Evolutionary conservation across 2,797 vertebrate genomes (phyloP).

Genomic region (Parambassis ranga): DNA sequence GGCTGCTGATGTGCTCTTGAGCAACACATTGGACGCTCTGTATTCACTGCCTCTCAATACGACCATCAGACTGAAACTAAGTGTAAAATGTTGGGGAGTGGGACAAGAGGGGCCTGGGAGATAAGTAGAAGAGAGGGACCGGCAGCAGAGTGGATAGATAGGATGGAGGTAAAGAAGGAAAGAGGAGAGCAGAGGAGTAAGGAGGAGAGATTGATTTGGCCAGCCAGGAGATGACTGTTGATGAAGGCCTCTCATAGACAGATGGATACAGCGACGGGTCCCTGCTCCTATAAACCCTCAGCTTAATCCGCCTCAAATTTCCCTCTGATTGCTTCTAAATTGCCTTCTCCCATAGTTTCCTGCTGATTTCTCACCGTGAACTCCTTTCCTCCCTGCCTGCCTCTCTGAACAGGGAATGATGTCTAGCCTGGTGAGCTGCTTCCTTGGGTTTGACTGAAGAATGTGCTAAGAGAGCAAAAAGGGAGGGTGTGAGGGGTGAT

Average conservation of each 20-base stretch:
- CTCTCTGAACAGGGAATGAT: constrained; percentile 54
- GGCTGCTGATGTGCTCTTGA: constrained; percentile 52
- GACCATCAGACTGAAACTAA: constrained; percentile 37
- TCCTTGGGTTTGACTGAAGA: constrained; percentile 61
- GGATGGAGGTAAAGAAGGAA: constrained; percentile 43
- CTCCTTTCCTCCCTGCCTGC: constrained; percentile 46
- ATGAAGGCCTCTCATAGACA: constrained; percentile 79
- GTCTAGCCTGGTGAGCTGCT: constrained; percentile 61
- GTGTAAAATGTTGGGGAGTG: constrained; percentile 55
- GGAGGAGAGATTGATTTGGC: constrained; percentile 78
- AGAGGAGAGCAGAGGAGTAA: constrained; percentile 41
- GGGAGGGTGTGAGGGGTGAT: constrained; percentile 49
- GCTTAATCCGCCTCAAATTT: constrained; percentile 82
- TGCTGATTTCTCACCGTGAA: constrained; percentile 71
- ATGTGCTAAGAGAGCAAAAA: constrained; percentile 57
- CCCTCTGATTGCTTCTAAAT: constrained; percentile 84
- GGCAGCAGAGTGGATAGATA: constrained; percentile 38
- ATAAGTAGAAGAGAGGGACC: constrained; percentile 44
- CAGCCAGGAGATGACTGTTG: constrained; percentile 76
- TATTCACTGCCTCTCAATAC: constrained; percentile 34
- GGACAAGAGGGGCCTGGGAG: constrained; percentile 39
- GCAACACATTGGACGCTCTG: constrained; percentile 32
- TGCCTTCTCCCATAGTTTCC: constrained; percentile 82
- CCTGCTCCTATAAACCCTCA: constrained; percentile 72
- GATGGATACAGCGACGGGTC: constrained; percentile 74